phyloP scores from a whole-genome alignment of 2,113 vertebrate genomes.

The Ascaphus truei region DNA sequence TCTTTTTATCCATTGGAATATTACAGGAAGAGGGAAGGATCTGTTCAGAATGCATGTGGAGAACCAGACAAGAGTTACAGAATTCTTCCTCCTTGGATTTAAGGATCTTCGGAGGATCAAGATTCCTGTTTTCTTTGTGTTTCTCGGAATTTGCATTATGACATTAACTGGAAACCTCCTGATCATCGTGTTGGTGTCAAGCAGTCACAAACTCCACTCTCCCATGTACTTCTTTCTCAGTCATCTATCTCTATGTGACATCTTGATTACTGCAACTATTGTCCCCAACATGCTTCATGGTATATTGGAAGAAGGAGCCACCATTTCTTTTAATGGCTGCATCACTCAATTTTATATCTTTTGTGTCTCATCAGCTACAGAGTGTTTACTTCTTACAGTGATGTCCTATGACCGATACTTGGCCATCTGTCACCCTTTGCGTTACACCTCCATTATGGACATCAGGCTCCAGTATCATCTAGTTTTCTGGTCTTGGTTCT shows the following conservation, averaged over 20 bases:
- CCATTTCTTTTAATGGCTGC: background rate
- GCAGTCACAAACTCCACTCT: too few relatives aligned
- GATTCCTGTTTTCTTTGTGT: too few relatives aligned
- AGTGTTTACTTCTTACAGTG: slow-evolving; percentile 39
- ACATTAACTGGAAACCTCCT: too few relatives aligned
- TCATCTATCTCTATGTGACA: background rate
- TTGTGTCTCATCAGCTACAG: background rate
- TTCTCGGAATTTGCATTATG: too few relatives aligned
- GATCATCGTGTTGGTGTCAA: too few relatives aligned
- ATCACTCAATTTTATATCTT: slow-evolving; percentile 7
- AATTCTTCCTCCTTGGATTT: too few relatives aligned
- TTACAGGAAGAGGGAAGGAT: too few relatives aligned
- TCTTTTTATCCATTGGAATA: too few relatives aligned
- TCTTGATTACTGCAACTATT: background rate
- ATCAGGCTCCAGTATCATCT: background rate
- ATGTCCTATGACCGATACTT: slow-evolving; percentile 45
- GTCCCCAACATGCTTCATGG: background rate
- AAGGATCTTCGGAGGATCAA: too few relatives aligned
- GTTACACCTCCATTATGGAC: slow-evolving; percentile 35
- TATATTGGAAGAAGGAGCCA: background rate
- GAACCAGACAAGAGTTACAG: too few relatives aligned
- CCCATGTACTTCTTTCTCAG: slow-evolving; percentile 21
- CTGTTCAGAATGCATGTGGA: too few relatives aligned
- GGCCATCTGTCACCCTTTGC: slow-evolving; percentile 43
- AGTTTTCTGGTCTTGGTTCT: slow-evolving; percentile 21